A percentile compares a stretch with the other conserved stretches of the same genome.
Evolutionary conservation across 2,888 invertebrate genomes (phyloP).

Genomic region (Amblyjoppa proteus): DNA sequence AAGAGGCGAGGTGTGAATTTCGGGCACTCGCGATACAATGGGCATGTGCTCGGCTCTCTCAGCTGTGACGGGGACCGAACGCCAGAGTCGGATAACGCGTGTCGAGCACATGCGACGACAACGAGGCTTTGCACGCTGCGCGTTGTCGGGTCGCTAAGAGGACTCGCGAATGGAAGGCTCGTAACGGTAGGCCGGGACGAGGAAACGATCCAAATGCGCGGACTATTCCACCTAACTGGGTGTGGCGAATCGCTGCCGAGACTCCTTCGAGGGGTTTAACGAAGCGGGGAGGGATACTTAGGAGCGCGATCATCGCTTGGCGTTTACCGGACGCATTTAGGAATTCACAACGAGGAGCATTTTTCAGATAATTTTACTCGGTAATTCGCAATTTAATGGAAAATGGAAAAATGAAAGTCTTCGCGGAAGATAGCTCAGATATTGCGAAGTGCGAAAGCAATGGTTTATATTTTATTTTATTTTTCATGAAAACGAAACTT

Average conservation of each 20-base stretch:
- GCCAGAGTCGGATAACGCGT: constrained; percentile 5
- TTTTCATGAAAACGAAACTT: no score
- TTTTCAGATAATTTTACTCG: no score
- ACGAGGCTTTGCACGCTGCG: constrained; percentile 21
- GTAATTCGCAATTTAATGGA: neutral
- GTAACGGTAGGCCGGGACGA: constrained; percentile 59
- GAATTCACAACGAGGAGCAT: constrained; percentile 5
- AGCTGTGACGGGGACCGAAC: neutral
- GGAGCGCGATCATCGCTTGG: constrained; percentile 59
- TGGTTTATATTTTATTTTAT: no score
- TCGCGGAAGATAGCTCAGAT: neutral
- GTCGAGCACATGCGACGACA: constrained; percentile 24
- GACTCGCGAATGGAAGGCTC: constrained; percentile 53
- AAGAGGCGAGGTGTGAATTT: constrained; percentile 54
- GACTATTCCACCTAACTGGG: constrained; percentile 63
- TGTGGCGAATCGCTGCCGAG: constrained; percentile 65
- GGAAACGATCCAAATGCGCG: constrained; percentile 59
- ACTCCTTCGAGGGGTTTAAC: constrained; percentile 55
- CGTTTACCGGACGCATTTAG: constrained; percentile 42
- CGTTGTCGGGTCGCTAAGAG: constrained; percentile 43
- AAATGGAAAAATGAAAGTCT: neutral
- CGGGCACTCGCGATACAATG: constrained; percentile 35
- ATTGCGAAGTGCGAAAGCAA: neutral
- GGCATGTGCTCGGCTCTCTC: constrained; percentile 8
- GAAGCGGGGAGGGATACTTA: constrained; percentile 31